Percentiles rank a stretch among this genome's conserved stretches.
phyloP scores from a whole-genome alignment of 1,140 invertebrate species.

The Hylyphantes graminicola region DNA sequence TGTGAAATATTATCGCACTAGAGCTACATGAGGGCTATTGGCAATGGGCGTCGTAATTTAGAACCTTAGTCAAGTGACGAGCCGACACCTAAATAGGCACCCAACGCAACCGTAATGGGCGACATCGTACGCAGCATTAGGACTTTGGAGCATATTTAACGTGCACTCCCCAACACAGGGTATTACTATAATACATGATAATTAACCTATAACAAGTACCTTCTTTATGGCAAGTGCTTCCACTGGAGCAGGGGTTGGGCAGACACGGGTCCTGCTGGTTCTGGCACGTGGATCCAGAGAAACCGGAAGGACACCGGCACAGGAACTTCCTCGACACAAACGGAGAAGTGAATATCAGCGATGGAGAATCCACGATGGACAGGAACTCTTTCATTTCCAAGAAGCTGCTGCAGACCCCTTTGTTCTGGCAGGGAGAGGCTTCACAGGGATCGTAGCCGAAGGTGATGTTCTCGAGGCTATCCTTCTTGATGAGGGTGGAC shows the following conservation, averaged over 20 bases:
- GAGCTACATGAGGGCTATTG: no score
- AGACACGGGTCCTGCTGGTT: slow-evolving; percentile 87
- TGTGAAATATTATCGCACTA: no score
- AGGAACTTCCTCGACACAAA: slow-evolving; percentile 79
- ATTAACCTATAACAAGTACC: not conserved
- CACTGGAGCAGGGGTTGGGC: slow-evolving; percentile 87
- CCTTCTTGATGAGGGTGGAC: slow-evolving; percentile 6
- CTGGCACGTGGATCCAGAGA: slow-evolving; percentile 80
- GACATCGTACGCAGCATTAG: no score
- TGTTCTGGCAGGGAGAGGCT: slow-evolving; percentile 66
- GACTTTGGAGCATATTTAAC: no score
- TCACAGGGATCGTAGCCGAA: slow-evolving; percentile 66
- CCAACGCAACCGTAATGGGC: no score
- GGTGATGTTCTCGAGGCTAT: slow-evolving; percentile 33
- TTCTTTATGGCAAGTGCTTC: slow-evolving; percentile 78
- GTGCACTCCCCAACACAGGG: no score
- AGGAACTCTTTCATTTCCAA: slow-evolving; percentile 76
- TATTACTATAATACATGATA: no score
- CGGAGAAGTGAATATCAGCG: slow-evolving; percentile 83
- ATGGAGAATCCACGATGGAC: slow-evolving; percentile 78
- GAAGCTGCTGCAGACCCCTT: slow-evolving; percentile 76
- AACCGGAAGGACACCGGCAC: slow-evolving; percentile 85
- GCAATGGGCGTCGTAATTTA: no score
- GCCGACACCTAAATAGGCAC: no score
- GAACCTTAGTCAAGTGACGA: no score